These are phyloP conservation scores for Cryptomyrus ogoouensis DNA, from an alignment of 2,113 vertebrate species.

Conservation along the genomic window DNA sequence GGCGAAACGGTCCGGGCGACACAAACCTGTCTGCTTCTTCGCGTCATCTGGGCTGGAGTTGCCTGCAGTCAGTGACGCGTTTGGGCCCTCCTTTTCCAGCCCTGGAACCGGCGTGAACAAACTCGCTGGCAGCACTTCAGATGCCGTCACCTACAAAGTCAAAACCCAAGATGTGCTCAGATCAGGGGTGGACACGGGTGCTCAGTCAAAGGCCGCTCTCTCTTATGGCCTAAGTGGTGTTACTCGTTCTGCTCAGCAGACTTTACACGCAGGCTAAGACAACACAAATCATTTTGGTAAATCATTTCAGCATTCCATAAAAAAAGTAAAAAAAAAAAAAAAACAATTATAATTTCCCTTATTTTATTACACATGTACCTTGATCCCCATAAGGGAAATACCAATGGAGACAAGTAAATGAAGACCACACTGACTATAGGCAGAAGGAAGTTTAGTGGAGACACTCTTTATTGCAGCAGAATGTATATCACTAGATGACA, in stretches of 20 bases:
- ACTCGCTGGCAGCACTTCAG: constrained; percentile 89
- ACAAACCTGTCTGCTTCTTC: constrained; percentile 83
- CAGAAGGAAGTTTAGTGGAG: neutral
- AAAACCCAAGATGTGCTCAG: constrained; percentile 33
- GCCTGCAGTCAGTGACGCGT: constrained; percentile 46
- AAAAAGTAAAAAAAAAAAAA: neutral
- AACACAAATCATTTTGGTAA: neutral
- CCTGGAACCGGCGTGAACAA: constrained; percentile 85
- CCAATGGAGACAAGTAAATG: neutral
- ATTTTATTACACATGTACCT: neutral
- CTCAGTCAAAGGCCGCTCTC: neutral
- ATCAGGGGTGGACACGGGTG: neutral
- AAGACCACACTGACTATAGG: neutral
- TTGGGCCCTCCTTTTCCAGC: constrained; percentile 72
- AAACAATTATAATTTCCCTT: neutral
- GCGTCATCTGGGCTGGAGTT: constrained; percentile 67
- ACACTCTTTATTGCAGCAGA: neutral
- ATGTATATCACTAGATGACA: neutral
- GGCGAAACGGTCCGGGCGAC: neutral
- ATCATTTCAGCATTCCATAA: neutral
- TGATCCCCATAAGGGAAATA: neutral
- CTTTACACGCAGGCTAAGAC: neutral
- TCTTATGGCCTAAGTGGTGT: neutral
- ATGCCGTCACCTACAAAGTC: constrained; percentile 79
- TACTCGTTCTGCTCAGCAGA: neutral